phyloP scores from a whole-genome alignment of 1,140 invertebrate species.

The Papilio helenus region DNA sequence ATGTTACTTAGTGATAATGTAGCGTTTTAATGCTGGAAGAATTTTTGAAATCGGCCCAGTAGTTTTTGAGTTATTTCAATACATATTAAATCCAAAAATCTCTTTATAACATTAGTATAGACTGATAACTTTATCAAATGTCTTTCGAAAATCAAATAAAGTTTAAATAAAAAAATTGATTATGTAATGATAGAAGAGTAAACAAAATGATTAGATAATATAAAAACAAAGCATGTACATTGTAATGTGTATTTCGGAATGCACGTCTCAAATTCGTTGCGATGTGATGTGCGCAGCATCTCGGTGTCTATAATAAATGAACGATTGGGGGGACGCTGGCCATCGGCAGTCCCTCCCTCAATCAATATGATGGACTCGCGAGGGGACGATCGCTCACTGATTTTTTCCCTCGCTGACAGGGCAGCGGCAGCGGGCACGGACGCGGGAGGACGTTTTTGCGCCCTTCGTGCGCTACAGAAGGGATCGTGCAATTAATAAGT shows the following conservation, averaged over 20 bases:
- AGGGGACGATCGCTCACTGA: conserved; percentile 83
- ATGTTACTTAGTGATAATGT: too few species aligned
- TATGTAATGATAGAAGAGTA: too few species aligned
- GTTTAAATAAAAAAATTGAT: too few species aligned
- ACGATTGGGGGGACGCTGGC: conserved; percentile 77
- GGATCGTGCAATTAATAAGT: conserved; percentile 80
- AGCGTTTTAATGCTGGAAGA: too few species aligned
- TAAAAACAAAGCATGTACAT: background rate
- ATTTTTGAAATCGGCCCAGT: too few species aligned
- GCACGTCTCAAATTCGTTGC: conserved; percentile 31
- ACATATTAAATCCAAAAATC: too few species aligned
- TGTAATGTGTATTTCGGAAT: background rate
- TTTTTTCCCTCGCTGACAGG: conserved; percentile 82
- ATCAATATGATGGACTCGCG: conserved; percentile 82
- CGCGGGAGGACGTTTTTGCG: conserved; percentile 79
- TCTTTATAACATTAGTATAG: too few species aligned
- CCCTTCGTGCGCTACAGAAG: conserved; percentile 68
- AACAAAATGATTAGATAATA: too few species aligned
- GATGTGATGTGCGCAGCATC: conserved; percentile 64
- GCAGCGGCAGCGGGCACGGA: conserved; percentile 56
- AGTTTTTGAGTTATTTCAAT: too few species aligned
- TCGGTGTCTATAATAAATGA: conserved; percentile 82
- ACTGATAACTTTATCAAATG: too few species aligned
- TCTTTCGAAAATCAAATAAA: too few species aligned
- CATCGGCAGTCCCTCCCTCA: conserved; percentile 80